Evolutionary conservation across 1,140 invertebrate genomes (phyloP).

Genomic region (Diachasmimorpha longicaudata): DNA sequence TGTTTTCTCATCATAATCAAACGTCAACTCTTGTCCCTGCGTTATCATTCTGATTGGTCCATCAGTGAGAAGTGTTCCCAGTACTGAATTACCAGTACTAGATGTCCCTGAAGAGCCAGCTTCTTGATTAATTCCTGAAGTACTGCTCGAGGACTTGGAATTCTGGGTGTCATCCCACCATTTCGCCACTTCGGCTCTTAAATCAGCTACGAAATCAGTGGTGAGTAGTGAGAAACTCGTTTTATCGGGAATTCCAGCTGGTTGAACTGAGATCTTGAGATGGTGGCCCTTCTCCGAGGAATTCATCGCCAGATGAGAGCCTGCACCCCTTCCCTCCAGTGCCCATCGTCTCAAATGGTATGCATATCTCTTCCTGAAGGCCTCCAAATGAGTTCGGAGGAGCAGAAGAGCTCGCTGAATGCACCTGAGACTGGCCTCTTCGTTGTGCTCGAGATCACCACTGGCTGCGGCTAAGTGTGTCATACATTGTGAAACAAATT

Average conservation of each 20-base stretch:
- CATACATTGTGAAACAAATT: conserved; percentile 93
- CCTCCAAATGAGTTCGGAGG: conserved; percentile 90
- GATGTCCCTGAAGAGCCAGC: conserved; percentile 16
- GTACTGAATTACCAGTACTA: conserved; percentile 46
- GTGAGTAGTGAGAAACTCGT: conserved; percentile 77
- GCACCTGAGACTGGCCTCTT: conserved; percentile 83
- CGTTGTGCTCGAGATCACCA: conserved; percentile 71
- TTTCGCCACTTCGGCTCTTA: conserved; percentile 90
- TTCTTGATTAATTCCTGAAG: conserved; percentile 26
- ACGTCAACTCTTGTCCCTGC: conserved; percentile 89
- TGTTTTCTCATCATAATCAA: conserved; percentile 92
- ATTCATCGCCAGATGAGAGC: conserved; percentile 71
- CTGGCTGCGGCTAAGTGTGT: conserved; percentile 83
- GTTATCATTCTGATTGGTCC: conserved; percentile 91
- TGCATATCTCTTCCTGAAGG: conserved; percentile 86
- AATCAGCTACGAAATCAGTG: conserved; percentile 86
- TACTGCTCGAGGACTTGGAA: conserved; percentile 15
- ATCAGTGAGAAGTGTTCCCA: conserved; percentile 74
- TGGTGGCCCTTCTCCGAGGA: conserved; percentile 66
- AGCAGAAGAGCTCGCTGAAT: conserved; percentile 88
- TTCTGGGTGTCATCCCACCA: conserved; percentile 79
- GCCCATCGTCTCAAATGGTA: conserved; percentile 87
- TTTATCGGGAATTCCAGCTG: conserved; percentile 82
- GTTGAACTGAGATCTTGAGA: conserved; percentile 81
- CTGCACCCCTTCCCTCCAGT: conserved; percentile 79